phyloP scores from a whole-genome alignment of 2,888 invertebrate species.

The Parapristionchus giblindavisi region DNA sequence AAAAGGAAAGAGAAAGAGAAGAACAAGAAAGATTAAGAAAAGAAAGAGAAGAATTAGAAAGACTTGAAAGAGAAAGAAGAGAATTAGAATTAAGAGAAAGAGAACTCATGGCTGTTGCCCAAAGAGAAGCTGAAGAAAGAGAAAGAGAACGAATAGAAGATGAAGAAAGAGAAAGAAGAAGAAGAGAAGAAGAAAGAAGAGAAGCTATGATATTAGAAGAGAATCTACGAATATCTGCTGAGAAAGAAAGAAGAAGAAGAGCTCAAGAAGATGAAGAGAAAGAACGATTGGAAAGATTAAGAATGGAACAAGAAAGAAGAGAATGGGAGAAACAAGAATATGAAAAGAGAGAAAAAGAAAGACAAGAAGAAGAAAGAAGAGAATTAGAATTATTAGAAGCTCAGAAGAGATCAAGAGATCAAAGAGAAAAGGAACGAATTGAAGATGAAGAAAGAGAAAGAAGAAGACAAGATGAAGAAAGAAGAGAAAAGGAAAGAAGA shows the following conservation, averaged over 20 bases:
- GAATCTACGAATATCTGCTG: slow-evolving; percentile 58
- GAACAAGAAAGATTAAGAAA: slow-evolving; percentile 52
- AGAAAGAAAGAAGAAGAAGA: slow-evolving; percentile 58
- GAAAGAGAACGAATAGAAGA: slow-evolving; percentile 64
- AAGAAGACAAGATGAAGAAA: slow-evolving; percentile 62
- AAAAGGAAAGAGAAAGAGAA: slow-evolving; percentile 53
- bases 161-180: slow-evolving; percentile 55
- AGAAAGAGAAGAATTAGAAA: slow-evolving; percentile 41
- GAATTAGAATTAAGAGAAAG: slow-evolving; percentile 61
- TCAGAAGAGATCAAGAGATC: slow-evolving; percentile 40
- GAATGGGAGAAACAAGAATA: slow-evolving; percentile 60
- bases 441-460: slow-evolving; percentile 62
- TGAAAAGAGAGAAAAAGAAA: slow-evolving; percentile 52
- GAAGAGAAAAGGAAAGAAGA: slow-evolving; percentile 60
- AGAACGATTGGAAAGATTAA: slow-evolving; percentile 62
- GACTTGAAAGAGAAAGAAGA: slow-evolving; percentile 56
- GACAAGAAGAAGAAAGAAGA: slow-evolving; percentile 43
- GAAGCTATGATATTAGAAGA: slow-evolving; percentile 59
- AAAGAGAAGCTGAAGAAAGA: slow-evolving; percentile 51
- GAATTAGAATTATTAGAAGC: slow-evolving; percentile 64
- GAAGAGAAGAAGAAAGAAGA: slow-evolving; percentile 57
- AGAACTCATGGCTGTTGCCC: slow-evolving; percentile 54
- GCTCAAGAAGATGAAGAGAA: slow-evolving; percentile 59
- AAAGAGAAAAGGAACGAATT: slow-evolving; percentile 39
- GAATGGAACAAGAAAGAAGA: slow-evolving; percentile 65